Conservation (phyloP, 2,888 invertebrate species). For the Athrips mouffetella region DNA sequence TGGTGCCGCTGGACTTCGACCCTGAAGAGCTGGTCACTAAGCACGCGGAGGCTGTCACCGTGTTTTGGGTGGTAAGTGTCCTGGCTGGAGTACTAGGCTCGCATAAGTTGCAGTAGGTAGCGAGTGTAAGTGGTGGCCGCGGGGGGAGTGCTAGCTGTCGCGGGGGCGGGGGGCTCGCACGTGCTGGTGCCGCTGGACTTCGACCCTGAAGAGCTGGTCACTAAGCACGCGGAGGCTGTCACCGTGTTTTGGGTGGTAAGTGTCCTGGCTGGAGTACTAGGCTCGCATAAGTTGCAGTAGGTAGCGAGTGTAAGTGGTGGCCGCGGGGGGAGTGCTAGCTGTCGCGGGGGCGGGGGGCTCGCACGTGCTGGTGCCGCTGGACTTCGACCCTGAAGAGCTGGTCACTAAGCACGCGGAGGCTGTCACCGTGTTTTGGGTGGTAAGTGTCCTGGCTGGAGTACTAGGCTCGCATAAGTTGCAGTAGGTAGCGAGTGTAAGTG, state of each 20-base stretch:
- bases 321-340: slow-evolving; percentile 55
- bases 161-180: slow-evolving; percentile 47
- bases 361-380: slow-evolving; percentile 60
- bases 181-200: slow-evolving; percentile 65
- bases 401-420: slow-evolving; percentile 76
- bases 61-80: slow-evolving; percentile 82
- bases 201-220: slow-evolving; percentile 50
- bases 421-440: slow-evolving; percentile 85
- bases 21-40: slow-evolving; percentile 51
- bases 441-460: slow-evolving; percentile 42
- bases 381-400: slow-evolving; percentile 52
- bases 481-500: slow-evolving; percentile 57
- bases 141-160: slow-evolving; percentile 52
- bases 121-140: slow-evolving; percentile 56
- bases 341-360: slow-evolving; percentile 47
- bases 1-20: slow-evolving; percentile 66
- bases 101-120: too few species aligned
- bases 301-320: slow-evolving; percentile 55
- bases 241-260: slow-evolving; percentile 85
- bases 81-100: not conserved
- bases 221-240: slow-evolving; percentile 79
- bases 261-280: slow-evolving; percentile 17
- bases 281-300: not conserved
- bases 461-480: not conserved
- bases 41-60: slow-evolving; percentile 82